These are phyloP conservation scores for Drosophila mulleri DNA, from an alignment of 2,888 invertebrate species.

Conservation along the genomic window DNA sequence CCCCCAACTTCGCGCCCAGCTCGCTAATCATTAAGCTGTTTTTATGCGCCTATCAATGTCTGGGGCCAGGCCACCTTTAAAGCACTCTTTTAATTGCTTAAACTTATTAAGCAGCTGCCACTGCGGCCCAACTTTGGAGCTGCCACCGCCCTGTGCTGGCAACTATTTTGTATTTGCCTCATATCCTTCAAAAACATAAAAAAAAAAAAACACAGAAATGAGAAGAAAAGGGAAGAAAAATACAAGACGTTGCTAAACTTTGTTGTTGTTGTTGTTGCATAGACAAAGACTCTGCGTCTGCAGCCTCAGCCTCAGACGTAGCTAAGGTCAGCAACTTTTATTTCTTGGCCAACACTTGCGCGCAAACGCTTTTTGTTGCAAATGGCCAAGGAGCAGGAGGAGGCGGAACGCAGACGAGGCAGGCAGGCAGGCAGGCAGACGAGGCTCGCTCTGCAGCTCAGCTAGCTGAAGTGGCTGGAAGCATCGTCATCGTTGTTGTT, in stretches of 20 bases:
- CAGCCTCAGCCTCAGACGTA: slow-evolving; percentile 39
- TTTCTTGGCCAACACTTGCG: slow-evolving; percentile 81
- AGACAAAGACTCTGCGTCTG: slow-evolving; percentile 67
- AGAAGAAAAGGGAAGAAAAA: slow-evolving; percentile 19
- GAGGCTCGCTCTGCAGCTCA: slow-evolving; percentile 17
- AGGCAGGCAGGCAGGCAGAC: slow-evolving; percentile 1
- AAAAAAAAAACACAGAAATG: slow-evolving; percentile 8
- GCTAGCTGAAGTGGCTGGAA: slow-evolving; percentile 58
- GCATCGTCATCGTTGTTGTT: slow-evolving; percentile 37
- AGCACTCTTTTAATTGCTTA: slow-evolving; percentile 76
- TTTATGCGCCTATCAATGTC: slow-evolving; percentile 76
- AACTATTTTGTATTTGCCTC: slow-evolving; percentile 68
- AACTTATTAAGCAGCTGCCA: slow-evolving; percentile 79
- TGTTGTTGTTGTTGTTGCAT: slow-evolving; percentile 56
- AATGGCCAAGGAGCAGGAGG: slow-evolving; percentile 49
- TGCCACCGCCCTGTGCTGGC: slow-evolving; percentile 37
- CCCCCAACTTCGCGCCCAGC: slow-evolving; percentile 4
- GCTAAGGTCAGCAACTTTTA: slow-evolving; percentile 80
- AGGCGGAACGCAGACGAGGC: too few species aligned
- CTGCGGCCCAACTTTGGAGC: slow-evolving; percentile 51
- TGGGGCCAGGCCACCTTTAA: slow-evolving; percentile 59
- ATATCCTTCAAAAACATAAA: slow-evolving; percentile 62
- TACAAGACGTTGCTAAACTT: slow-evolving; percentile 54
- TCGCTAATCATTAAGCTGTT: slow-evolving; percentile 45
- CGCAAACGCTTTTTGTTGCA: slow-evolving; percentile 63